Conservation (phyloP, 2,113 vertebrate genomes). For the Zapus hudsonius region DNA sequence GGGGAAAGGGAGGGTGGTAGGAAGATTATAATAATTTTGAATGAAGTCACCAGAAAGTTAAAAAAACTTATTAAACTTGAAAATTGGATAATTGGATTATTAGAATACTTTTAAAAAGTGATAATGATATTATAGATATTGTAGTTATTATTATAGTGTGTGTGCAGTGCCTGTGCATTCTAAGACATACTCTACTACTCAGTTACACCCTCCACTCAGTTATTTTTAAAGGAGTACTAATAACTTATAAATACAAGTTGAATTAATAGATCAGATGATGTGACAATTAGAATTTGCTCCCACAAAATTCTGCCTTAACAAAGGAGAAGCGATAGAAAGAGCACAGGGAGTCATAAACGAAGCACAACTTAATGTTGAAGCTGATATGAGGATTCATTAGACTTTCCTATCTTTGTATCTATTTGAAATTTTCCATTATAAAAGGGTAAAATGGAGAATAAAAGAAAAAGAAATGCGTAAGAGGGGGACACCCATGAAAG, state of each 20-base stretch:
- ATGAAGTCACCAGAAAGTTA: no score
- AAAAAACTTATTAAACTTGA: no score
- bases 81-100: no score
- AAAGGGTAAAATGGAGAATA: neutral
- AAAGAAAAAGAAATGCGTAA: neutral
- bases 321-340: neutral
- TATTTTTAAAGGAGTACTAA: neutral
- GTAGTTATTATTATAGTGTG: no score
- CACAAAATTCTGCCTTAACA: neutral
- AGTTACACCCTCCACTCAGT: neutral
- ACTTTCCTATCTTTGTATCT: constrained; percentile 18
- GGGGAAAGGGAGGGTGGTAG: no score
- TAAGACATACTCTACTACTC: neutral
- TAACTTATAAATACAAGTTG: neutral
- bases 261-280: neutral
- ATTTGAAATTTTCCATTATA: neutral
- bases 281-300: neutral
- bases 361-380: constrained; percentile 1
- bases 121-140: neutral
- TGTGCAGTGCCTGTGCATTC: neutral
- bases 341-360: neutral
- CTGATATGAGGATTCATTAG: neutral
- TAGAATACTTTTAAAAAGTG: no score
- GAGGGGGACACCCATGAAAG: neutral
- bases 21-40: no score